Percentiles rank a stretch among this genome's conserved stretches.
Conservation (phyloP, 2,888 invertebrate genomes). For the Opisthograptis luteolata region DNA sequence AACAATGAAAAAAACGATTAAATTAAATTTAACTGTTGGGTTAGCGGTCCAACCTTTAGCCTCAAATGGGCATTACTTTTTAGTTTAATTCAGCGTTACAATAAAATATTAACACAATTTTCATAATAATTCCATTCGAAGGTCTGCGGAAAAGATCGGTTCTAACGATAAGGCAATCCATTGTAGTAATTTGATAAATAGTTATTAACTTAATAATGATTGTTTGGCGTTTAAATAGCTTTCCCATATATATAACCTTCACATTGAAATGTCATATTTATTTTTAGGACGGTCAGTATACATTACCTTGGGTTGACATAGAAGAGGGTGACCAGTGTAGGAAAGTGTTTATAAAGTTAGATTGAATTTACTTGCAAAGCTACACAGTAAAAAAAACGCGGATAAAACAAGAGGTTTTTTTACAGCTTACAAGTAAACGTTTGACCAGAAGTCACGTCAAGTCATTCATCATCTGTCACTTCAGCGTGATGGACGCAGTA, state of each 20-base stretch:
- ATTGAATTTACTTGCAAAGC: no score
- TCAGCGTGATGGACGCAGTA: no score
- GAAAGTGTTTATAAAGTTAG: no score
- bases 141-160: constrained; percentile 6
- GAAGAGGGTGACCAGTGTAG: not conserved
- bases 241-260: not conserved
- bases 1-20: no score
- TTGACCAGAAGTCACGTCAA: no score
- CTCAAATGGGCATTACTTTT: no score
- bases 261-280: constrained; percentile 11
- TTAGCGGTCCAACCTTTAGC: not conserved
- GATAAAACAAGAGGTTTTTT: no score
- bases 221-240: constrained; percentile 7
- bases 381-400: no score
- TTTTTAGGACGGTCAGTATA: not conserved
- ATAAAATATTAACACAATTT: constrained; percentile 3
- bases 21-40: not conserved
- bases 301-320: not conserved
- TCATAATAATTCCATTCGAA: constrained; percentile 6
- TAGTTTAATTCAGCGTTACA: not conserved
- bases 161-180: constrained; percentile 8
- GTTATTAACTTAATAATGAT: constrained; percentile 2
- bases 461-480: no score
- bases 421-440: no score
- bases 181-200: constrained; percentile 16